Percentiles rank a stretch among this genome's conserved stretches.
phyloP scores from a whole-genome alignment of 2,797 vertebrate species.

The Erpetoichthys calabaricus region DNA sequence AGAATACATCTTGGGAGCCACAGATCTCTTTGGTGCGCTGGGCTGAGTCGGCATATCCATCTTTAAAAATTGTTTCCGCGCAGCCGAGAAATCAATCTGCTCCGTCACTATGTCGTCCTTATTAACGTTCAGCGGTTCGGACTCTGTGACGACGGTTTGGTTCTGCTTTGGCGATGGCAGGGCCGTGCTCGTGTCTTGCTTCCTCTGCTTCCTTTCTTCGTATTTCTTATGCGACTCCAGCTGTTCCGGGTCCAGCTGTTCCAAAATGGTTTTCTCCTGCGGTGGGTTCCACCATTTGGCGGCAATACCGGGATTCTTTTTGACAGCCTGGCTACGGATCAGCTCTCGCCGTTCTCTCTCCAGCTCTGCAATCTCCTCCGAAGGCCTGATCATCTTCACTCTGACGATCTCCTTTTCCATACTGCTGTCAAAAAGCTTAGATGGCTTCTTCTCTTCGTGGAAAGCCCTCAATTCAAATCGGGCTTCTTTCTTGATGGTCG shows the following conservation, averaged over 20 bases:
- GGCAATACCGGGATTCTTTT: conserved; percentile 85
- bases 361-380: conserved; percentile 82
- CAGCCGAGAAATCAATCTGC: conserved; percentile 81
- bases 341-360: conserved; percentile 88
- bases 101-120: conserved; percentile 80
- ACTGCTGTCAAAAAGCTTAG: conserved; percentile 74
- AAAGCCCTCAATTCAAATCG: conserved; percentile 87
- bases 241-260: conserved; percentile 76
- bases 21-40: conserved; percentile 46
- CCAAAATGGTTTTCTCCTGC: conserved; percentile 74
- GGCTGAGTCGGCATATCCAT: conserved; percentile 50
- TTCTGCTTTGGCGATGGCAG: conserved; percentile 26
- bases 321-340: conserved; percentile 85
- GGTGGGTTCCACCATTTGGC: conserved; percentile 95
- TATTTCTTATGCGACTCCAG: conserved; percentile 84
- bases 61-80: conserved; percentile 80
- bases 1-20: conserved; percentile 71
- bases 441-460: conserved; percentile 84
- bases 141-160: conserved; percentile 16
- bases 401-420: conserved; percentile 60
- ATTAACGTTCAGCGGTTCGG: conserved; percentile 31
- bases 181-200: conserved; percentile 30
- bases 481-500: conserved; percentile 59
- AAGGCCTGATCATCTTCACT: conserved; percentile 71
- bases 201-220: conserved; percentile 78